Conservation (phyloP, 1,140 invertebrate genomes). For the Teleogryllus occipitalis region DNA sequence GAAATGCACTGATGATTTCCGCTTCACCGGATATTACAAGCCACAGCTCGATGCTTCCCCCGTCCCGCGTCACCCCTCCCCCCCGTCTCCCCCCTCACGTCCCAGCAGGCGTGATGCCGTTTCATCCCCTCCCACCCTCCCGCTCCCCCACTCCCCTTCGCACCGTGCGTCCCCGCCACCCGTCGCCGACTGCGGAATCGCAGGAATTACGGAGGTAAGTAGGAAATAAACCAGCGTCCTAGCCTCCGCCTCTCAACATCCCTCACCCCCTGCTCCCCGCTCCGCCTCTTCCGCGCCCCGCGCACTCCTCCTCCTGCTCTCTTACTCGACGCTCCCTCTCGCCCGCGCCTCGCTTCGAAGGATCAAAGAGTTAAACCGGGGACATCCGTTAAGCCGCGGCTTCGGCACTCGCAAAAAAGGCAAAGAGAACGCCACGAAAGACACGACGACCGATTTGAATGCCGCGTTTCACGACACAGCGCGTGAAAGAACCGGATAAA, state of each 20-base stretch:
- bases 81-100: background rate
- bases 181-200: background rate
- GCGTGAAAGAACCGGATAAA: too few species aligned
- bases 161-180: too few species aligned
- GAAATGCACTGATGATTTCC: constrained; percentile 1
- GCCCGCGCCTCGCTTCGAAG: background rate
- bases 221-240: background rate
- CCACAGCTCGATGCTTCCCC: background rate
- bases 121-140: background rate
- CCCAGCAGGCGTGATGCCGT: background rate
- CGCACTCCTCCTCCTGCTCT: background rate
- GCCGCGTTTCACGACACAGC: too few species aligned
- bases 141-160: too few species aligned
- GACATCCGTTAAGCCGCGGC: background rate
- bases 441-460: too few species aligned
- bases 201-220: background rate
- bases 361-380: background rate
- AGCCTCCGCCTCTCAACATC: background rate
- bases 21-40: background rate
- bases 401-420: background rate
- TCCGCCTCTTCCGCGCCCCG: background rate
- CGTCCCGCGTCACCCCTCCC: too few species aligned
- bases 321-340: background rate
- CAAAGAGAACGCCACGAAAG: background rate
- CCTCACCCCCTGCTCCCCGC: background rate